A percentile compares a stretch with the other conserved stretches of the same genome.
Evolutionary conservation across 2,113 vertebrate genomes (phyloP).

Genomic region (Oreocharis arfaki): DNA sequence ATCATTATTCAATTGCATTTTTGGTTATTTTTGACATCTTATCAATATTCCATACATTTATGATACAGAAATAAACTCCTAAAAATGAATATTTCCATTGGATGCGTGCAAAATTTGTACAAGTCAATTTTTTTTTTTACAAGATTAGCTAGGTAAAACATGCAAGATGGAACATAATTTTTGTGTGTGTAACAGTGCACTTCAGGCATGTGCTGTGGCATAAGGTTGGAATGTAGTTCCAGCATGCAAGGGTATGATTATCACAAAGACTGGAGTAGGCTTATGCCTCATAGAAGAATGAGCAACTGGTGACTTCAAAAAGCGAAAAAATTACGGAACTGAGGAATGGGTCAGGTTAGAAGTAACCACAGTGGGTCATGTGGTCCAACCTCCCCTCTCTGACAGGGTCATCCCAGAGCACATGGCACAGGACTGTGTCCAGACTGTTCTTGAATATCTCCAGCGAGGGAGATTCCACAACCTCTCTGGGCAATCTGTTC

Average conservation of each 20-base stretch:
- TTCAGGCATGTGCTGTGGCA: neutral
- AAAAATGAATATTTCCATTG: neutral
- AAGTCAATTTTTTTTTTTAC: neutral
- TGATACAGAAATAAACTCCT: neutral
- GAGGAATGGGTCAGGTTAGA: neutral
- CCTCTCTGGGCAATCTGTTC: neutral
- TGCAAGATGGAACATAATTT: neutral
- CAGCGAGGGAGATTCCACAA: neutral
- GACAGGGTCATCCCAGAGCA: neutral
- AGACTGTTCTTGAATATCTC: neutral
- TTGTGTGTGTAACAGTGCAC: neutral
- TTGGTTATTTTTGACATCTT: neutral
- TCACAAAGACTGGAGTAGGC: neutral
- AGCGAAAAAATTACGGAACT: neutral
- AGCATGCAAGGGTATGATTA: neutral
- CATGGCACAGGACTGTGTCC: fast-evolving
- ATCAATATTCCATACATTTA: neutral
- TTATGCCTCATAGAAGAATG: neutral
- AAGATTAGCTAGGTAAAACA: neutral
- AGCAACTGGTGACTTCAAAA: neutral
- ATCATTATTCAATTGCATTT: neutral
- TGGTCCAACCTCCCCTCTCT: neutral
- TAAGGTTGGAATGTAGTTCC: neutral
- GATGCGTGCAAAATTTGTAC: neutral
- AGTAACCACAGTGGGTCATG: neutral